Evolutionary conservation across 37 sponge, comb jelly and placozoan species (phyloP).

Genomic region (Oopsacas minuta): DNA sequence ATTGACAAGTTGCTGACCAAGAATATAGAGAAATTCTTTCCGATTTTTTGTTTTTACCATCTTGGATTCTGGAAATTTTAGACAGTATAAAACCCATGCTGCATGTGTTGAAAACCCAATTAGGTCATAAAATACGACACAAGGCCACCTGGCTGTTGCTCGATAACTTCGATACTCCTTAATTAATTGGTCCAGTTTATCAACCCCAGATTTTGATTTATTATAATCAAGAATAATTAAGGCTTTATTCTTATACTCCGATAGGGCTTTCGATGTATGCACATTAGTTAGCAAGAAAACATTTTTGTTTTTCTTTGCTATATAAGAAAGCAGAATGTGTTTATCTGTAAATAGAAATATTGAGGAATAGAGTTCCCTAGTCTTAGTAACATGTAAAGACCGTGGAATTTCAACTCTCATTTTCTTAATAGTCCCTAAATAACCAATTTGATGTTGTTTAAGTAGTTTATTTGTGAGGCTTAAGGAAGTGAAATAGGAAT

Average conservation of each 20-base stretch:
- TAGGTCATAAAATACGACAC: neutral
- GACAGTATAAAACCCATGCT: neutral
- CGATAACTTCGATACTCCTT: neutral
- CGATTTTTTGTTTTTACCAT: neutral
- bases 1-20: neutral
- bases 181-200: neutral
- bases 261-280: neutral
- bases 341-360: neutral
- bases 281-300: neutral
- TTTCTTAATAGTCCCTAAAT: neutral
- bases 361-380: neutral
- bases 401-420: neutral
- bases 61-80: neutral
- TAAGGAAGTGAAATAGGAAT: neutral
- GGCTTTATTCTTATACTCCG: neutral
- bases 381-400: neutral
- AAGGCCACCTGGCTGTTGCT: neutral
- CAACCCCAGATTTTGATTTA: neutral
- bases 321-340: neutral
- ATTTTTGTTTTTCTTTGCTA: neutral
- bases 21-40: neutral
- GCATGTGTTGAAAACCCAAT: neutral
- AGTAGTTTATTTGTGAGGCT: neutral
- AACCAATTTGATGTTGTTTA: neutral
- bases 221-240: conserved; percentile 1